A percentile compares a stretch with the other conserved stretches of the same genome.
These are phyloP conservation scores for Lasioglossum villosulum DNA, from an alignment of 2,888 invertebrate genomes.

Conservation along the genomic window DNA sequence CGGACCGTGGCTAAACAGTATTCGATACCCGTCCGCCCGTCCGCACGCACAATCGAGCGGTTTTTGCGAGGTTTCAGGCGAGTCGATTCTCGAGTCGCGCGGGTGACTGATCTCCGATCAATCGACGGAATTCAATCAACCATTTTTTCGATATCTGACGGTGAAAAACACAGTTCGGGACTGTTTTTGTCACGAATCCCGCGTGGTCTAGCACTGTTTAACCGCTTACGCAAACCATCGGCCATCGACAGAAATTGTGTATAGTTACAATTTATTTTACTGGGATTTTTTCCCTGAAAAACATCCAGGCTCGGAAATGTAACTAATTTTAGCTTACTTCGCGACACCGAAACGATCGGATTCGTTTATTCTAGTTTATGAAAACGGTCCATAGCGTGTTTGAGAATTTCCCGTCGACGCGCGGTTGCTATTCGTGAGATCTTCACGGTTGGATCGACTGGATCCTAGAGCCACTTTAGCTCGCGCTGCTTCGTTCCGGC, in stretches of 20 bases:
- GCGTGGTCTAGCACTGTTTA: background rate
- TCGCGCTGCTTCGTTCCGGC: background rate
- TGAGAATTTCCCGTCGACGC: background rate
- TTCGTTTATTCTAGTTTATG: background rate
- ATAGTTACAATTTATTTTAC: too few species aligned
- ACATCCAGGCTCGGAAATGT: too few species aligned
- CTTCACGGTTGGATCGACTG: constrained; percentile 11
- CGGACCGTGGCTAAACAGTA: constrained; percentile 24
- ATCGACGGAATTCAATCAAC: constrained; percentile 32
- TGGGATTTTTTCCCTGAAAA: too few species aligned
- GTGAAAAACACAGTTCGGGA: background rate
- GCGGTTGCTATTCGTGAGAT: background rate
- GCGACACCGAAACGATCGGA: too few species aligned
- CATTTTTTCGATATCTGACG: background rate
- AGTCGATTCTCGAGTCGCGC: background rate
- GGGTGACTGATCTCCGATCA: constrained; percentile 13
- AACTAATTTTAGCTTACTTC: background rate
- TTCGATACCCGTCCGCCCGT: background rate
- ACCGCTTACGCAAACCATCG: background rate
- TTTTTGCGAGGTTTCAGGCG: constrained; percentile 2
- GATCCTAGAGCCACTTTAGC: constrained; percentile 9
- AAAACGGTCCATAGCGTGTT: background rate
- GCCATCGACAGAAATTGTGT: too few species aligned
- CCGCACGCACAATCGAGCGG: background rate
- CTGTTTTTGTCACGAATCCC: background rate